Base-by-base conservation (phyloP, 2,888 invertebrate species). In the Tubulanus polymorphus region DNA sequence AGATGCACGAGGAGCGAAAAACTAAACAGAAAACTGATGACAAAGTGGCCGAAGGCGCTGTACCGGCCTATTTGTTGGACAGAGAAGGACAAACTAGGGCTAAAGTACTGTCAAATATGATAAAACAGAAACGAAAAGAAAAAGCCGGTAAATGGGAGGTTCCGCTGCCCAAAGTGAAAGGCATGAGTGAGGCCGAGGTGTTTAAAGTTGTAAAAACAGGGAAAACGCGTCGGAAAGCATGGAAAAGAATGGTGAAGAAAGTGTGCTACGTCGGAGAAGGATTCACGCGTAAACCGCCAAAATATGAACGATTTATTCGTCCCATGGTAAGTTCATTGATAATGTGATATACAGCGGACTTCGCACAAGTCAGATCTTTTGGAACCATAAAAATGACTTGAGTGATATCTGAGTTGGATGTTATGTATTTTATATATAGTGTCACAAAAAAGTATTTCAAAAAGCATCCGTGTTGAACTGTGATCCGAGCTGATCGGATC, bases 111-210 rank as follows among this genome's bases (percentile, higher is more conserved):
- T 96, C 96, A 0, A 99, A 97, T 78, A 96, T 96, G 91, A 94
- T 99, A 61, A 99, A 99, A 81, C 97, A 99, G 80, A 99, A 99
- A 80, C 85, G 99, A 0, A 99, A 99, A 80, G 99, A 99, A 77
- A 99, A 99, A 74, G 96, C 95, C 54, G 97, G 97, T 0, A 99
- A 99, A 85, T 99, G 97, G 96, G 94, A 97, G 72, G 99, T 99
- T 0, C 99, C 99, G 0, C 89, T 99, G 73, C 99, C 99, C 0
- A 97, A 97, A 85, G 97, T 99, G 0, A 85, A 89, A 71, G 95
- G 95, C 0, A 93, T 97, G 69, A 90, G 94, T 1, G 97, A 99
- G 71, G 88, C 93, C 0, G 99, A 99, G 82, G 96, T 97, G 0
- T 94, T 99, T 76, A 93, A 88, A 83, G 90, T 95, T 0, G 79